Base-by-base conservation (phyloP, 2,888 invertebrate species). In the Argyresthia albistria region DNA sequence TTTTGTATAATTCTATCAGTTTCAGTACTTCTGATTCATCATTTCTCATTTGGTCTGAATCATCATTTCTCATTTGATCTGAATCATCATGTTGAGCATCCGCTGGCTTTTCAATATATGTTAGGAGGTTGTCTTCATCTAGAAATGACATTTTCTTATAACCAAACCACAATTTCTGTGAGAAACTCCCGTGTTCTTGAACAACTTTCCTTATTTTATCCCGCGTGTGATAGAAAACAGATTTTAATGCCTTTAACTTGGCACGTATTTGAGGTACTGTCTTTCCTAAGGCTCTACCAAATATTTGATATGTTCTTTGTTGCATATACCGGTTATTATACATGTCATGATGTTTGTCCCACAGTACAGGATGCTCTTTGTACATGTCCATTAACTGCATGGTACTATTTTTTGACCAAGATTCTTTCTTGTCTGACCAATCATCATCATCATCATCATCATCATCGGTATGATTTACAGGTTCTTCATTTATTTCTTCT, bases 1-100 rank as follows among this genome's bases (percentile, higher is more conserved):
- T 12, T 16, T 46, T 52, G 39, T 46, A 52, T 11, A 46, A 8
- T 16, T 52, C 46, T 4, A 52, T 46, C 7, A 52, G 37, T 37
- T 37, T 46, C 10, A 16, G 25, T 0, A 52, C 25, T 11, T 51
- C 46, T 4, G n/a, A 4, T n/a, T 37, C 25, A 2, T 25, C 25
- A 4, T 25, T 25, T 25, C 25, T 4, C 6, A 25, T 25, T 6
- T 25, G 25, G 3, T 25, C 25, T n/a, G n/a, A n/a, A n/a, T n/a
- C 25, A 25, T 25, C 25, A 25, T 25, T 25, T 25, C 25, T 25
- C 25, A 25, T 25, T 25, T 25, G 25, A 25, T 25, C 25, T 25
- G 6, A 25, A 25, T 25, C 25, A 25, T 25, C 25, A 25, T 25
- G 3, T 4, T 25, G 2, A 25, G 2, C 25, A 25, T 25, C 25